Conservation (phyloP, 2,888 invertebrate species). For the Lithophane leautieri region DNA sequence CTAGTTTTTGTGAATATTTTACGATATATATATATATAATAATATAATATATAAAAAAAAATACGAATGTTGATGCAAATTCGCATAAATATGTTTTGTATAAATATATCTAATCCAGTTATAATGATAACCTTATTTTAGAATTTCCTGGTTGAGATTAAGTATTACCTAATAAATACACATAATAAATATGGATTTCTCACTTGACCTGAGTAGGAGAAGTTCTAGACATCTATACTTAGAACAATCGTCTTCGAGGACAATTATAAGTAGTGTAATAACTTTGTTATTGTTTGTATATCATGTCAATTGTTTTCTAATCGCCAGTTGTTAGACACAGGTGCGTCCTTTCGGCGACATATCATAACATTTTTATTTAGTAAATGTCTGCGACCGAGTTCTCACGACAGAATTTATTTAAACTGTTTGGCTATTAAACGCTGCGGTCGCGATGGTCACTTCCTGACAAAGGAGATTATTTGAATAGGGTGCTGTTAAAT, state of each 20-base stretch:
- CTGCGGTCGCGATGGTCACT: constrained; percentile 29
- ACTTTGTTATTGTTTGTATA: constrained; percentile 60
- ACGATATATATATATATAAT: too few relatives aligned
- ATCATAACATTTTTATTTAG: constrained; percentile 44
- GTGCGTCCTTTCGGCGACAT: constrained; percentile 37
- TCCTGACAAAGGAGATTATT: constrained; percentile 45
- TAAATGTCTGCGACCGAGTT: constrained; percentile 20
- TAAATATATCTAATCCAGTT: constrained; percentile 7
- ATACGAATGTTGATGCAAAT: constrained; percentile 7
- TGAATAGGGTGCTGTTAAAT: constrained; percentile 43
- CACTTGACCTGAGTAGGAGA: constrained; percentile 2
- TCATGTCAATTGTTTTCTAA: constrained; percentile 57
- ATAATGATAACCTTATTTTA: constrained; percentile 11
- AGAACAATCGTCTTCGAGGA: constrained; percentile 36
- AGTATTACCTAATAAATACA: not conserved
- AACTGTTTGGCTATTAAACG: constrained; percentile 45
- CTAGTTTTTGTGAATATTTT: too few relatives aligned
- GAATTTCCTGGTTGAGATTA: not conserved
- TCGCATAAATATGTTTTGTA: not conserved
- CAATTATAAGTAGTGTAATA: constrained; percentile 51
- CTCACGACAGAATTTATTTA: constrained; percentile 45
- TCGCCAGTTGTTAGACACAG: constrained; percentile 38
- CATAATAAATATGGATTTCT: constrained; percentile 18
- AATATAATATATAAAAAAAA: too few relatives aligned
- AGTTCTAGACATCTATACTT: constrained; percentile 28